These are phyloP conservation scores for Alectura lathami DNA, from an alignment of 2,113 vertebrate genomes.

Conservation along the genomic window DNA sequence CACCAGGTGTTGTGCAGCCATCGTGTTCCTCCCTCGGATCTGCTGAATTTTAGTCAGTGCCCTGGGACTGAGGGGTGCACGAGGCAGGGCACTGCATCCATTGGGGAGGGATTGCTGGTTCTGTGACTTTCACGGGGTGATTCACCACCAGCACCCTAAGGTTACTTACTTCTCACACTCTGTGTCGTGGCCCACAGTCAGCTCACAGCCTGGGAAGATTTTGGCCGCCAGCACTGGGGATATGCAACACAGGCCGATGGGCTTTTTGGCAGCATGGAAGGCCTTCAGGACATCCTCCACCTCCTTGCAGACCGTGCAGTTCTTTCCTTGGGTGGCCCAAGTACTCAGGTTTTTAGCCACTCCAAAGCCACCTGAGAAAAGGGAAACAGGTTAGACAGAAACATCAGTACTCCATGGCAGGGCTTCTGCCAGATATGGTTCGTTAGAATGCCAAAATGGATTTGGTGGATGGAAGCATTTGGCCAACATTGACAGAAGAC, in stretches of 20 bases:
- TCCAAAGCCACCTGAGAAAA: slow-evolving; percentile 84
- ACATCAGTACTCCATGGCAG: neutral
- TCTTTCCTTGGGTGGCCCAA: slow-evolving; percentile 86
- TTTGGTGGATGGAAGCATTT: neutral
- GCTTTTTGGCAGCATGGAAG: slow-evolving; percentile 84
- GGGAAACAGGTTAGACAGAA: neutral
- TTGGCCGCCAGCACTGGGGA: slow-evolving; percentile 86
- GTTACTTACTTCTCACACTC: slow-evolving; percentile 79
- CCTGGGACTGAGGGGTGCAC: neutral
- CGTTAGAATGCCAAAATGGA: neutral
- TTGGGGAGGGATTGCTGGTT: neutral
- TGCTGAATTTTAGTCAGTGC: neutral
- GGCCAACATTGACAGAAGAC: neutral
- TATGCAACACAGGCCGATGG: slow-evolving; percentile 89
- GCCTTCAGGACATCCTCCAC: slow-evolving; percentile 80
- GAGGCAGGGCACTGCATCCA: fast-evolving
- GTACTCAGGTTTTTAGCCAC: slow-evolving; percentile 88
- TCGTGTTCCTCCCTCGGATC: neutral
- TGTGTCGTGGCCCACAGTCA: slow-evolving; percentile 84
- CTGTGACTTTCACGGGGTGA: neutral
- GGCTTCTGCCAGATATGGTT: neutral
- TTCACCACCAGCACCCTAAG: fast-evolving
- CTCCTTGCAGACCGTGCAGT: slow-evolving; percentile 73
- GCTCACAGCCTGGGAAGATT: slow-evolving; percentile 84
- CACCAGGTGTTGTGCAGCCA: neutral